Evolutionary conservation across 2,888 invertebrate species (phyloP).

Genomic region (Drosophila dives): DNA sequence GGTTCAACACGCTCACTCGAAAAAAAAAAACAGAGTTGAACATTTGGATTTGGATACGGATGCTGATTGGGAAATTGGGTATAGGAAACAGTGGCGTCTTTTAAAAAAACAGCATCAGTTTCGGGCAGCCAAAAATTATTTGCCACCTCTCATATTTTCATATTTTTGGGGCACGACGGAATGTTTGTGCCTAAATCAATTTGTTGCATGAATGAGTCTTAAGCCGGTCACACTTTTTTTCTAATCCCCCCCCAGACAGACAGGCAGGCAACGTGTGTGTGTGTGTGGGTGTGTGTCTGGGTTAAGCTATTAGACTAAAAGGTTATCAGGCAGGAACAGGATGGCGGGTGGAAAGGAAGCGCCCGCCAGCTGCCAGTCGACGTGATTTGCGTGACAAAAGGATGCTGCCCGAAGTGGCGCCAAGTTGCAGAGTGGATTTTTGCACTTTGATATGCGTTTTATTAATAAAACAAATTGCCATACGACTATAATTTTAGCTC

Average conservation of each 20-base stretch:
- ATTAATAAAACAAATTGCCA: constrained; percentile 66
- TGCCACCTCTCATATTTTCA: constrained; percentile 29
- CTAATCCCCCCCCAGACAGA: constrained; percentile 16
- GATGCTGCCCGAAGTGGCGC: constrained; percentile 16
- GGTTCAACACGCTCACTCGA: constrained; percentile 45
- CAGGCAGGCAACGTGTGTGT: constrained; percentile 13
- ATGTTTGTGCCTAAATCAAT: constrained; percentile 81
- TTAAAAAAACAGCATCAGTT: constrained; percentile 18
- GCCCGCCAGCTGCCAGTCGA: constrained; percentile 32
- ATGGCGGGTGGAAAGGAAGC: neutral
- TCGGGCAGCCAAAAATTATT: constrained; percentile 54
- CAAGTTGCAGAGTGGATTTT: constrained; percentile 55
- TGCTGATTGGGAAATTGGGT: constrained; percentile 8
- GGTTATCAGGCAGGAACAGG: constrained; percentile 51
- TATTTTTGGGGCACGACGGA: constrained; percentile 36
- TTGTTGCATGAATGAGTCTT: constrained; percentile 76
- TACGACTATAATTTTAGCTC: constrained; percentile 48
- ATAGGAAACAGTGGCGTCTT: neutral
- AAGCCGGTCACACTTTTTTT: constrained; percentile 54
- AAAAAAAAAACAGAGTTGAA: constrained; percentile 24
- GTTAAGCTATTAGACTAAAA: constrained; percentile 70
- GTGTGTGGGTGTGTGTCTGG: constrained; percentile 27
- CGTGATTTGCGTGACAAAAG: constrained; percentile 63
- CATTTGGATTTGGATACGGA: constrained; percentile 21
- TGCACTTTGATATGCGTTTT: constrained; percentile 67